These are phyloP conservation scores for Spilarctia lutea DNA, from an alignment of 2,888 invertebrate genomes.

Conservation along the genomic window DNA sequence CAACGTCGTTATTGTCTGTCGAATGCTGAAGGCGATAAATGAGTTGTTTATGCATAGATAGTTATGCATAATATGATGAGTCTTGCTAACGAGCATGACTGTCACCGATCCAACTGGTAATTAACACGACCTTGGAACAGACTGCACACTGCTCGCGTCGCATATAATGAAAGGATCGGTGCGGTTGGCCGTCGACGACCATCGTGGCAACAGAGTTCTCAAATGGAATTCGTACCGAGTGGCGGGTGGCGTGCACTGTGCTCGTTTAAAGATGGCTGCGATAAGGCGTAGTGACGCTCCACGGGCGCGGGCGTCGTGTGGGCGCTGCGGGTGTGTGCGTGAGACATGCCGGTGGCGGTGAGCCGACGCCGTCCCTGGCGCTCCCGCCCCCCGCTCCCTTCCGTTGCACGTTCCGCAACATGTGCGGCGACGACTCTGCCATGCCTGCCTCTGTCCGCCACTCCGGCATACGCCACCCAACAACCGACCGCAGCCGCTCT, in stretches of 20 bases:
- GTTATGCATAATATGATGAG: constrained; percentile 54
- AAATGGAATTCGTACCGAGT: constrained; percentile 81
- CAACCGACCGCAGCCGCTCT: constrained; percentile 69
- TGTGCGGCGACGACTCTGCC: constrained; percentile 69
- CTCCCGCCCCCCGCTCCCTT: constrained; percentile 58
- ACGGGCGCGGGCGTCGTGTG: constrained; percentile 81
- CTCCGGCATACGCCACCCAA: constrained; percentile 61
- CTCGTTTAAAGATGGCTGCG: constrained; percentile 85
- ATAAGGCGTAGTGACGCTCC: constrained; percentile 84
- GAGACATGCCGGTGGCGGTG: constrained; percentile 70
- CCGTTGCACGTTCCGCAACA: constrained; percentile 81
- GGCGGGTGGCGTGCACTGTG: constrained; percentile 81
- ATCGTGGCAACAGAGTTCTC: constrained; percentile 72
- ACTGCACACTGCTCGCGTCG: constrained; percentile 59
- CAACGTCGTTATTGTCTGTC: constrained; percentile 16
- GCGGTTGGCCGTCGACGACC: constrained; percentile 70
- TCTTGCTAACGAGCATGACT: constrained; percentile 67
- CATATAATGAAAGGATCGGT: constrained; percentile 74
- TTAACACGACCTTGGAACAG: constrained; percentile 79
- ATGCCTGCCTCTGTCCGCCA: constrained; percentile 54
- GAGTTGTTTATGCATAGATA: constrained; percentile 40
- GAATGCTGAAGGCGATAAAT: constrained; percentile 37
- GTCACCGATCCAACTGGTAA: constrained; percentile 76
- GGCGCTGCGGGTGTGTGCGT: constrained; percentile 77
- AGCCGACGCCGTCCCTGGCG: constrained; percentile 75